Conservation (phyloP, 2,113 vertebrate genomes). For the Alectura lathami region DNA sequence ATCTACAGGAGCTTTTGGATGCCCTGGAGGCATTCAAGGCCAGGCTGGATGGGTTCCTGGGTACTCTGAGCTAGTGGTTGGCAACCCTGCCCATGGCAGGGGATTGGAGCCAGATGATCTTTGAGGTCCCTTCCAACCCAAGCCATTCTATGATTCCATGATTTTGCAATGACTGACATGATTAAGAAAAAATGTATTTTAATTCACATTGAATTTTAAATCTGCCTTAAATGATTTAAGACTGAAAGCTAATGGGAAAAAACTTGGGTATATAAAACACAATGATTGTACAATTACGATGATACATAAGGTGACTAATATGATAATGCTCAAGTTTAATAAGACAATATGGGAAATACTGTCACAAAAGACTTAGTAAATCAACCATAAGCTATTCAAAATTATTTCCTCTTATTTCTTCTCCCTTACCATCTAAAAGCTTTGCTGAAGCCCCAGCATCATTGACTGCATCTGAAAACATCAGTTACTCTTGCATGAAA, state of each 20-base stretch:
- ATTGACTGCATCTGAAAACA: constrained; percentile 52
- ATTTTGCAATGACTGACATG: not conserved
- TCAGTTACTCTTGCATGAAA: constrained; percentile 70
- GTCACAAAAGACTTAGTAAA: not conserved
- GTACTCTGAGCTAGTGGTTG: too few species aligned
- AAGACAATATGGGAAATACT: not conserved
- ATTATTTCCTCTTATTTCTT: constrained; percentile 41
- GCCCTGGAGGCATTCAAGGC: too few species aligned
- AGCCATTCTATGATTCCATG: too few species aligned
- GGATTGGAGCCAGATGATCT: too few species aligned
- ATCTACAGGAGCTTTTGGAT: not conserved
- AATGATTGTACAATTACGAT: not conserved
- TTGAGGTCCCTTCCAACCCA: too few species aligned
- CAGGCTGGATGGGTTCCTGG: too few species aligned
- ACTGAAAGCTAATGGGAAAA: not conserved
- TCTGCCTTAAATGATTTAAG: not conserved
- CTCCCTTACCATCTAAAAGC: not conserved
- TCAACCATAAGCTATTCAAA: not conserved
- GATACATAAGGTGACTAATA: not conserved
- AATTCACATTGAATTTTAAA: not conserved
- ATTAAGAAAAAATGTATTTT: not conserved
- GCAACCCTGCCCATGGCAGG: too few species aligned
- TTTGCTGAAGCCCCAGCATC: constrained; percentile 24
- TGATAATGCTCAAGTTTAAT: not conserved
- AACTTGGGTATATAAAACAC: not conserved